Evolutionary conservation across 1,140 invertebrate genomes (phyloP), one percentile per base, ranked within the genome.

Genomic region (Chironomus tepperi): DNA sequence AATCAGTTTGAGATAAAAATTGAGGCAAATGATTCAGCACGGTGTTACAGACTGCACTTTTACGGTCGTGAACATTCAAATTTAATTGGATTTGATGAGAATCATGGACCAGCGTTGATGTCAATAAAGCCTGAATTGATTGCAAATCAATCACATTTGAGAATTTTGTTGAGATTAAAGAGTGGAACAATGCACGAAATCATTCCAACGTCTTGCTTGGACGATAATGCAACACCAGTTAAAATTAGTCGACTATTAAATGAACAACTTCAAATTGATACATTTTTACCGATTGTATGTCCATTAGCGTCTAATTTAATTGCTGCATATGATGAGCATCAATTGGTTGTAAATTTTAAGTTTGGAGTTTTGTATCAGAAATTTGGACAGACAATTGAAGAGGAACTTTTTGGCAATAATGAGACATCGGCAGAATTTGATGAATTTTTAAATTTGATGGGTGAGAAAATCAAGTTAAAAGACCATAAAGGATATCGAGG

Each of bases 351-450:
- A 76, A 93, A 92, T 76, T 98, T 98, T 86, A 99, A 99, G 84
- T 98, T 99, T 82, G 97, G 97, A 43, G 91, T 99, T 7, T 88
- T 99, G n/a, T 97, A 97, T 84, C 97, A 99, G 84, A 90, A 91
- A 83, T 91, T 90, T 77, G 95, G 96, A 16, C 97, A 98, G 84
- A 93, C 93, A 16, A 95, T 93, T 10, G 96, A 98, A 81, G 96
- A 98, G 81, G 92, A 97, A 79, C 83, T 98, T 43, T 98, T 98
- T 81, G 91, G 90, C 21, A 98, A 98, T 81, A 88, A 90, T 76
- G 87, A 87, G 73, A 92, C 94, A 7, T 94, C 91, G n/a, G 89
- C 91, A 0, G 94, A 93, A 0, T 93, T 98, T 80, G 93, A 98
- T 74, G 93, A 96, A 81, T 98, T 98, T 81, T 86, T 98, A 12